Evolutionary conservation across 2,797 vertebrate species (phyloP), one percentile per base, ranked within the genome.

Genomic region (Enoplosus armatus): DNA sequence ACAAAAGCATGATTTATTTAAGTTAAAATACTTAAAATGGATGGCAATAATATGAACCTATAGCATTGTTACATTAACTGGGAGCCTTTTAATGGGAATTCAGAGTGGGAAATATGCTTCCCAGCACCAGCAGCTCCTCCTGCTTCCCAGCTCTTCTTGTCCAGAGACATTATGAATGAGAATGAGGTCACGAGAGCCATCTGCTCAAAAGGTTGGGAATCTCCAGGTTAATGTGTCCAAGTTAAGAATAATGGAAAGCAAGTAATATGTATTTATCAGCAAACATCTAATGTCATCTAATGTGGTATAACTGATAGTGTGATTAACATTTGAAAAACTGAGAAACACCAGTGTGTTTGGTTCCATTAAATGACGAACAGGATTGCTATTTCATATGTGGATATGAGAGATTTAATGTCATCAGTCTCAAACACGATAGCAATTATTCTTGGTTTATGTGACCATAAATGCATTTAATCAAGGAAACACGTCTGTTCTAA

Each of bases 191-290:
- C 37, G n/a, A 24, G 73, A 60, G 69, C 26, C 60, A 61, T 79
- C 67, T 74, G 77, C 66, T 68, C 61, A 56, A 45, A 80, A 89
- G 82, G 70, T 84, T 87, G 77, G 82, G 75, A 87, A 87, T 68
- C 58, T 85, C 65, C n/a, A 77, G 24, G 20, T 73, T 68, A 45
- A 68, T 73, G 48, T 67, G 24, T 56, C 75, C 20, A 72, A 54
- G 41, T 55, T 35, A 47, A 50, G 22, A 72, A 60, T 51, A 53
- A 63, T 61, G 35, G 12, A 80, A 78, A 79, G 29, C 20, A 24
- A 67, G 11, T 35, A 3, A 2, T 63, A 14, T 35, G 22, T 75
- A 9, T 79, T 62, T 39, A 63, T 16, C 24, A 24, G 20, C 9
- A 71, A 37, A 54, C 20, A 47, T 22, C 45, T 24, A 3, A 50